A percentile compares a stretch with the other conserved stretches of the same genome.
These are phyloP conservation scores for Palloptera scutellata DNA, from an alignment of 2,888 invertebrate species.

Conservation along the genomic window DNA sequence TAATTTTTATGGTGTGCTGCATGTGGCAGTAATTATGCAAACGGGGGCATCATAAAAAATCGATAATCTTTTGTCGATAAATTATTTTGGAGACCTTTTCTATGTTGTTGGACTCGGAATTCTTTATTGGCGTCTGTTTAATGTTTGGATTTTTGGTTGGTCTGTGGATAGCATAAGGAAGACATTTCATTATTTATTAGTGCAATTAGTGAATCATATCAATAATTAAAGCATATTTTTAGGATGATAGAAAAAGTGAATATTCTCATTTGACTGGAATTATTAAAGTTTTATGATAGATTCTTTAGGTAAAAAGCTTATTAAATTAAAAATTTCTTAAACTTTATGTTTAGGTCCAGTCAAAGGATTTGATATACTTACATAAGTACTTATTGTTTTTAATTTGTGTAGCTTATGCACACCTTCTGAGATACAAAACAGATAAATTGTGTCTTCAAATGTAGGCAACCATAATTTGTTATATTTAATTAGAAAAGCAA, in stretches of 20 bases:
- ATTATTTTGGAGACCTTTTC: conserved; percentile 31
- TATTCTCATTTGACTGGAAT: no score
- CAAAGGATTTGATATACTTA: no score
- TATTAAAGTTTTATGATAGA: no score
- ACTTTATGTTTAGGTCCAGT: background rate
- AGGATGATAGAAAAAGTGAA: background rate
- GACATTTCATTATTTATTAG: conserved; percentile 24
- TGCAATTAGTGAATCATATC: conserved; percentile 20
- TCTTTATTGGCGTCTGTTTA: conserved; percentile 25
- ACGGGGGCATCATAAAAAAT: conserved; percentile 39
- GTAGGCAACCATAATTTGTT: no score
- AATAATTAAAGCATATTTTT: no score
- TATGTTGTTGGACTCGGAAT: background rate
- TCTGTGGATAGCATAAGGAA: conserved; percentile 18
- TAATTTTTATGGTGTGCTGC: background rate
- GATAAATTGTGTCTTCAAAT: no score
- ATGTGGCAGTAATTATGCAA: conserved; percentile 35
- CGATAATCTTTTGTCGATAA: conserved; percentile 53
- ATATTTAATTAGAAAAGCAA: no score
- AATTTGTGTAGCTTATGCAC: no score
- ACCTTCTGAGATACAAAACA: no score
- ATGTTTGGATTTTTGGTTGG: conserved; percentile 30
- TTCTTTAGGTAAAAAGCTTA: no score
- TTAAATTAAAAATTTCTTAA: no score
- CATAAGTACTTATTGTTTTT: no score